These are phyloP conservation scores for Bombus ignitus DNA, from an alignment of 1,140 invertebrate genomes.

Conservation along the genomic window DNA sequence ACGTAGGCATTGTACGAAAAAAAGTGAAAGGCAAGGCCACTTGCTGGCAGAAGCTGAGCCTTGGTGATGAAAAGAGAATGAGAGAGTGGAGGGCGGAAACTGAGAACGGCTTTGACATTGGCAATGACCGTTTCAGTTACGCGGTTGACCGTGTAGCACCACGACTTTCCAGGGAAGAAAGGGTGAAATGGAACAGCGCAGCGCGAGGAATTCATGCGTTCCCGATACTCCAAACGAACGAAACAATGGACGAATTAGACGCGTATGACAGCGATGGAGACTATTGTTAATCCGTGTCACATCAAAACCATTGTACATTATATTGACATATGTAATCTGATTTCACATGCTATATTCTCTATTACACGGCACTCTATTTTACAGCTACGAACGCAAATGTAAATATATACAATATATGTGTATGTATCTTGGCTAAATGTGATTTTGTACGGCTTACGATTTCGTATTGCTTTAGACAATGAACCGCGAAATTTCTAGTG, in stretches of 20 bases:
- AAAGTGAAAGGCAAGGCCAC: slow-evolving; percentile 55
- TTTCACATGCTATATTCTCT: background rate
- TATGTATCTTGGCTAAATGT: background rate
- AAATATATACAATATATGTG: background rate
- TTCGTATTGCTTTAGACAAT: background rate
- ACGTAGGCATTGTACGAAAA: slow-evolving; percentile 56
- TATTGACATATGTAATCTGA: background rate
- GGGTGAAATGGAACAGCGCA: background rate
- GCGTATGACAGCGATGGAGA: background rate
- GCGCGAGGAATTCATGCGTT: background rate
- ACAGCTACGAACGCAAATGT: background rate
- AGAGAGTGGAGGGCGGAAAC: background rate
- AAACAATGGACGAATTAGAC: background rate
- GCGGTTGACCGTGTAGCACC: background rate
- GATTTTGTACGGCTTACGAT: background rate
- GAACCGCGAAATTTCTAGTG: background rate
- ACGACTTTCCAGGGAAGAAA: background rate
- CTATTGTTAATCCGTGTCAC: background rate
- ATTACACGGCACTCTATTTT: background rate
- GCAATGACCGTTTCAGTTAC: slow-evolving; percentile 35
- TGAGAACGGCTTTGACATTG: slow-evolving; percentile 41
- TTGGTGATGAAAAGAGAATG: background rate
- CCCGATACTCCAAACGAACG: background rate
- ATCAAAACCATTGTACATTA: slow-evolving; percentile 3
- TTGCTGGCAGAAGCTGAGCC: slow-evolving; percentile 38